Evolutionary conservation across 1,140 invertebrate genomes (phyloP).

Genomic region (Coptotermes formosanus): DNA sequence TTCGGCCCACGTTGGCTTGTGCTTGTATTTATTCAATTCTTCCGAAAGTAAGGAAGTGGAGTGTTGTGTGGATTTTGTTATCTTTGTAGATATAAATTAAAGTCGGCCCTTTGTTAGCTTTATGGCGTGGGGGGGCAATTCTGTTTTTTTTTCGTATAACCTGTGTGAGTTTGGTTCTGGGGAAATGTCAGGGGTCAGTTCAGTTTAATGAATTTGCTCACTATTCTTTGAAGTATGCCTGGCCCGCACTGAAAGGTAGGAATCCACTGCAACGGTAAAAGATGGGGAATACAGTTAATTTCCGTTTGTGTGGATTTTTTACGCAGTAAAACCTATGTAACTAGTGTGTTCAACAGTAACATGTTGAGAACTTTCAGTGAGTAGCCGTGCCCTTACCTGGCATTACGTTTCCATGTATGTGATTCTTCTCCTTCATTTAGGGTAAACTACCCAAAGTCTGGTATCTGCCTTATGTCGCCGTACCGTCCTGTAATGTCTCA

Average conservation of each 20-base stretch:
- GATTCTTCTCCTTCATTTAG: neutral
- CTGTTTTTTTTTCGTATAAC: too few species aligned
- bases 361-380: too few species aligned
- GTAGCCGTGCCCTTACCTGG: too few species aligned
- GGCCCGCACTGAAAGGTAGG: neutral
- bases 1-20: neutral
- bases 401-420: neutral
- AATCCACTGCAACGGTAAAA: neutral
- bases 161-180: neutral
- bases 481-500: too few species aligned
- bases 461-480: too few species aligned
- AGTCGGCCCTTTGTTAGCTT: neutral
- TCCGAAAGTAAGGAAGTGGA: neutral
- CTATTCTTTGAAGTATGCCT: neutral
- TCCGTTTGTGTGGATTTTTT: neutral
- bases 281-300: neutral
- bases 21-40: too few species aligned
- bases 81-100: neutral
- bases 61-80: neutral
- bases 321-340: neutral
- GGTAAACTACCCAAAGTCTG: neutral
- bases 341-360: neutral
- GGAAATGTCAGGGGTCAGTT: neutral
- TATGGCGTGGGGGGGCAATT: neutral
- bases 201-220: neutral